Conservation (phyloP, 2,888 invertebrate genomes). For the Drosophila pegasa region DNA sequence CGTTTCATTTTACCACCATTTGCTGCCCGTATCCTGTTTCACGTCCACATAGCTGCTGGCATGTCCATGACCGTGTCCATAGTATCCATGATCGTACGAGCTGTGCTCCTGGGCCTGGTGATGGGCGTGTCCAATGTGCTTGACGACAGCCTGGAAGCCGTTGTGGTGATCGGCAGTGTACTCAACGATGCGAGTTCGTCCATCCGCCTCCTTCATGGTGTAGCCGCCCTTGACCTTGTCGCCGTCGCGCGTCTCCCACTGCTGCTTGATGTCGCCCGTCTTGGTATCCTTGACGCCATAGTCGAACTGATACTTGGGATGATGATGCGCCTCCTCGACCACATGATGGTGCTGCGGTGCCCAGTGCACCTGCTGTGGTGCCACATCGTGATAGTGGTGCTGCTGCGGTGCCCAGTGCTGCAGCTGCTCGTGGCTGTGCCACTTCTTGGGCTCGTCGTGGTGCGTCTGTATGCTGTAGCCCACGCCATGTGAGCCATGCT, state of each 20-base stretch:
- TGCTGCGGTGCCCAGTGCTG: slow-evolving; percentile 72
- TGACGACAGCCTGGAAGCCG: slow-evolving; percentile 86
- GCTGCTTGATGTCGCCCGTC: slow-evolving; percentile 85
- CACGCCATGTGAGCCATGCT: slow-evolving; percentile 51
- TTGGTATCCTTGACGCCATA: slow-evolving; percentile 86
- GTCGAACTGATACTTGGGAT: slow-evolving; percentile 85
- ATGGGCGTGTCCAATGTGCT: slow-evolving; percentile 85
- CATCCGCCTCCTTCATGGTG: slow-evolving; percentile 85
- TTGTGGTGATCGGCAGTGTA: slow-evolving; percentile 85
- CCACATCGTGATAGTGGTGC: slow-evolving; percentile 53
- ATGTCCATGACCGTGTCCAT: slow-evolving; percentile 54
- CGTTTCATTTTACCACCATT: slow-evolving; percentile 46
- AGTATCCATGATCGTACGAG: slow-evolving; percentile 35
- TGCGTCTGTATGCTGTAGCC: slow-evolving; percentile 73
- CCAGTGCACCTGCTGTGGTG: slow-evolving; percentile 51
- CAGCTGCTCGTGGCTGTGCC: slow-evolving; percentile 55
- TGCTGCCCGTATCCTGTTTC: slow-evolving; percentile 69
- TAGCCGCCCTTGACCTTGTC: slow-evolving; percentile 86
- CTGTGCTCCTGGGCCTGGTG: slow-evolving; percentile 54
- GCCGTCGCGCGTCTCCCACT: slow-evolving; percentile 86
- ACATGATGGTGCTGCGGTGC: slow-evolving; percentile 61
- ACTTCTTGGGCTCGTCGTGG: slow-evolving; percentile 64
- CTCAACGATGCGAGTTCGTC: slow-evolving; percentile 86
- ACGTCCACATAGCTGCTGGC: slow-evolving; percentile 79
- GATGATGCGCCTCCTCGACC: slow-evolving; percentile 83